Base-by-base conservation (phyloP, 1,140 invertebrate genomes). In the Psilanteris sp. region DNA sequence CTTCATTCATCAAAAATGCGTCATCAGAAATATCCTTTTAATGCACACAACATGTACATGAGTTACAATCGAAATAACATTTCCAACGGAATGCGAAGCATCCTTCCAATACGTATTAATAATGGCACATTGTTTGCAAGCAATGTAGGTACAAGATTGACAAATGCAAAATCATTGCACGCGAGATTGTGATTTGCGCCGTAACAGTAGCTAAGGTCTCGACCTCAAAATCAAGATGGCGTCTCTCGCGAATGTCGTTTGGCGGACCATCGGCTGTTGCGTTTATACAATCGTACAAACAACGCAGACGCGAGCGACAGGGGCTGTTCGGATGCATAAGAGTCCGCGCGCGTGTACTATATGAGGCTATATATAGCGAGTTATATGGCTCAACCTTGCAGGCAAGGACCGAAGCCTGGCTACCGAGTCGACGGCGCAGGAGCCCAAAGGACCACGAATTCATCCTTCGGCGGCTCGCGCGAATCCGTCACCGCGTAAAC, bases 141-240 rank as follows among this genome's bases (percentile, higher is more conserved):
- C 31, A 29, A 62, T 74, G 62, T 62, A 61, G 71, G 50, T 41
- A 55, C 55, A 70, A 57, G 37, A 57, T 76, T 62, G 64, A 64
- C 73, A 70, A 70, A 62, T 76, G 64, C 50, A 64, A 64, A 72
- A 72, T 72, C 55, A 72, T 72, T 62, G 68, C 50, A 48, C 31
- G 32, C 22, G 36, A 62, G 57, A 70, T 59, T 62, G 54, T 68
- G 71, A 75, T 75, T 75, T 44, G 68, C 50, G 36, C 54, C 34
- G 61, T 55, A 67, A 77, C 76, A 67, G 71, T 78, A 54, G 76
- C 66, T 75, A 22, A 67, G 66, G 67, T 78, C 61, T 10, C 10
- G 54, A 73, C 68, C 68, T 57, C 32, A 66, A 26, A 26, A 37
- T 62, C 31, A 52, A 72, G 61, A 72, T 57, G 62, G 18, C 70